Conservation (phyloP, 2,113 vertebrate species). For the Sander vitreus region DNA sequence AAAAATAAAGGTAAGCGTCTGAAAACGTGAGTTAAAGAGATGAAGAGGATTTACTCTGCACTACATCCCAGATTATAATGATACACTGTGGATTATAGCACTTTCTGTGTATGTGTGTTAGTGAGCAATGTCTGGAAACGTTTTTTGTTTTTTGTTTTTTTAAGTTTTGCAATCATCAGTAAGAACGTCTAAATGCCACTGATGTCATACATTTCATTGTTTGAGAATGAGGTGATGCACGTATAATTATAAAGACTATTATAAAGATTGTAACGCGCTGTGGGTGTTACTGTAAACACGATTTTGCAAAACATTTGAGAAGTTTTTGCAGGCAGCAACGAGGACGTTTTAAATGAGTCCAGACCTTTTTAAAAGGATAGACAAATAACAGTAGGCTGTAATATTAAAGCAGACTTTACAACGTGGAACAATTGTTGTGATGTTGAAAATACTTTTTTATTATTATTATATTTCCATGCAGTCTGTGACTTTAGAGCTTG, state of each 20-base stretch:
- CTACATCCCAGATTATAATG: constrained; percentile 60
- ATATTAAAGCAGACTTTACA: constrained; percentile 17
- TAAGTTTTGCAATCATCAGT: background rate
- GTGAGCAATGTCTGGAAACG: constrained; percentile 30
- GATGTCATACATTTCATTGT: background rate
- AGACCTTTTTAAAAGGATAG: background rate
- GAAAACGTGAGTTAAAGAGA: constrained; percentile 28
- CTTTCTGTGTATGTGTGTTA: constrained; percentile 42
- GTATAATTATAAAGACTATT: constrained; percentile 30
- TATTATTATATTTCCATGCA: constrained; percentile 15
- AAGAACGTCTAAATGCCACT: background rate
- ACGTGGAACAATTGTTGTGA: constrained; percentile 9
- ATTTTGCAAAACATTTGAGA: constrained; percentile 27
- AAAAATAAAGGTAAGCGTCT: constrained; percentile 7
- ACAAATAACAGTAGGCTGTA: background rate
- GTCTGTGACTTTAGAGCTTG: constrained; percentile 19
- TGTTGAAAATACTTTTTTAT: constrained; percentile 6
- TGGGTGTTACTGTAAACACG: constrained; percentile 8
- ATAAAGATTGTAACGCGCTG: constrained; percentile 11
- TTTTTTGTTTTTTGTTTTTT: constrained; percentile 5
- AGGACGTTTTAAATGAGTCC: constrained; percentile 3
- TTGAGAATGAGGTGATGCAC: background rate
- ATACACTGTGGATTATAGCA: constrained; percentile 59
- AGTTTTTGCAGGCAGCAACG: constrained; percentile 31
- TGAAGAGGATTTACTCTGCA: constrained; percentile 57